A percentile compares a stretch with the other conserved stretches of the same genome.
Conservation (phyloP, 2,113 vertebrate species). For the Pelmatolapia mariae region DNA sequence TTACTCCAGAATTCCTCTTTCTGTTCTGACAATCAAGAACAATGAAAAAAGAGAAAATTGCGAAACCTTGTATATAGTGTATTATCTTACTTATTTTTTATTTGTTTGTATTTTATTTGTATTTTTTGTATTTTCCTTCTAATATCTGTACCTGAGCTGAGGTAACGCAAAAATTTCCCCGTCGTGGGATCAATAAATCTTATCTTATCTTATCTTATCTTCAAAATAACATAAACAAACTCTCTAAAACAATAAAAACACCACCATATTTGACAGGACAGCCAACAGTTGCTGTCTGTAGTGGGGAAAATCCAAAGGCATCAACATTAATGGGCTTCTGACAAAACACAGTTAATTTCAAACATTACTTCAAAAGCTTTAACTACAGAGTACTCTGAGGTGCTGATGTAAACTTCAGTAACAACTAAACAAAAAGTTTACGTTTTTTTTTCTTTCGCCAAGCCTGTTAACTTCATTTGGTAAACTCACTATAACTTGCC, state of each 20-base stretch:
- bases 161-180: not conserved
- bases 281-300: not conserved
- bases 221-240: not conserved
- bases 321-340: not conserved
- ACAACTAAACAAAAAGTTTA: not conserved
- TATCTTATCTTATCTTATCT: not conserved
- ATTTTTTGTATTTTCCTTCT: not conserved
- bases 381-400: not conserved
- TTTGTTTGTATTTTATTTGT: not conserved
- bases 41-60: not conserved
- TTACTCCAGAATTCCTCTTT: not conserved
- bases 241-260: not conserved
- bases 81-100: not conserved
- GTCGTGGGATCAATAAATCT: not conserved
- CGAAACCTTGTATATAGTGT: not conserved
- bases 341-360: not conserved
- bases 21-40: not conserved
- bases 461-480: not conserved
- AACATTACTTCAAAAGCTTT: not conserved
- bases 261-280: not conserved
- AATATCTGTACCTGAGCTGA: not conserved
- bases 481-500: not conserved
- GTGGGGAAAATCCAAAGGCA: not conserved
- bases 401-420: not conserved
- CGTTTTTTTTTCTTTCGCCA: fast-evolving